Evolutionary conservation across 2,797 vertebrate species (phyloP), one percentile per base, ranked within the genome.

Genomic region (Halcyon smyrnensis): DNA sequence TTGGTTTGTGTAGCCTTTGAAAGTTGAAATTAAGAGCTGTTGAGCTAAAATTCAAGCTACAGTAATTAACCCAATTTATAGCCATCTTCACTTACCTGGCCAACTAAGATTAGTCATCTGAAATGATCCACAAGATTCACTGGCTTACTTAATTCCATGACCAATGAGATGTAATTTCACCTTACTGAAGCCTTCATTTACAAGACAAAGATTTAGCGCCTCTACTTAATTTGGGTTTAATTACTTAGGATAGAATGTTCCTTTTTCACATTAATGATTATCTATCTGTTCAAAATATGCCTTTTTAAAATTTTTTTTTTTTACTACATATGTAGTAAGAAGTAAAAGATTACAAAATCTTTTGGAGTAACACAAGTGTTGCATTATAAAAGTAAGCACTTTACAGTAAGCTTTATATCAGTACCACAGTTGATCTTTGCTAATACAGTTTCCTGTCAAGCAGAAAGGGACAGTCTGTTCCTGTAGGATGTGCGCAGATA

Each of bases 51-150:
- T 96, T 98, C 98, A 97, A 98, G 98, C 96, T 98, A 96, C 96
- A 97, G 98, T 98, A 98, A 98, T 98, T 98, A 98, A 98, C 98
- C 98, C 97, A 98, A 98, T 98, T 98, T 98, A 98, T 91, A 98
- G 96, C 97, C 96, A 93, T 97, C 97, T 97, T 97, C 97, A 88
- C 95, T 98, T 98, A 98, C 98, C 97, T 98, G 96, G 97, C 93
- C 98, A 97, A 97, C 97, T 97, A 96, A 97, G 97, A 98, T 98
- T 97, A 97, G 97, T 98, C 97, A 98, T 97, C 98, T 97, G 94
- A 97, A 98, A 97, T 90, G 97, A 98, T 98, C 97, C 88, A 93
- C 89, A 96, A 85, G 95, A 97, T 98, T 98, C 97, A 97, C 91
- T 94, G 87, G 87, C 96, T 97, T 90, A 97, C 97, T 94, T 96